phyloP scores from a whole-genome alignment of 1,140 invertebrate genomes.

The Alviniconcha marisindica region DNA sequence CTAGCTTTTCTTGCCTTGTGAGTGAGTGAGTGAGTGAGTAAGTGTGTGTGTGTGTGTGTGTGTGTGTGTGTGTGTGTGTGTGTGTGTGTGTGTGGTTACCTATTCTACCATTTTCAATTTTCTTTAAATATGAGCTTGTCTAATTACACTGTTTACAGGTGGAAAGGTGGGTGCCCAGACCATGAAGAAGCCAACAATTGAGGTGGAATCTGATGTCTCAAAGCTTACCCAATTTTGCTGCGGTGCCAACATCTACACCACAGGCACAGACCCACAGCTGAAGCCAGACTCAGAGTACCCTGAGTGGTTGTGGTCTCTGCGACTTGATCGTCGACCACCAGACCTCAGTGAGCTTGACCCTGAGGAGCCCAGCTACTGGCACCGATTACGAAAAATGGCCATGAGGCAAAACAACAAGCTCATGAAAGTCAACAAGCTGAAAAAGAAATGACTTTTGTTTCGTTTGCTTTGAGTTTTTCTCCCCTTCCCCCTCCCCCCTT shows the following conservation, averaged over 20 bases:
- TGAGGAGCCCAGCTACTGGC: slow-evolving; percentile 89
- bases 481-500: too few species aligned
- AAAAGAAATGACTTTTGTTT: neutral
- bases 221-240: slow-evolving; percentile 89
- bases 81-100: neutral
- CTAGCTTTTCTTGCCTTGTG: too few species aligned
- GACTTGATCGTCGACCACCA: slow-evolving; percentile 79
- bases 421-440: slow-evolving; percentile 29
- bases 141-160: neutral
- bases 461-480: too few species aligned
- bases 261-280: slow-evolving; percentile 88
- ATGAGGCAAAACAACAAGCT: slow-evolving; percentile 31
- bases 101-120: neutral
- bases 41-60: neutral
- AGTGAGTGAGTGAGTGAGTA: too few species aligned
- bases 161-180: slow-evolving; percentile 51
- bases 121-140: neutral
- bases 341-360: slow-evolving; percentile 87
- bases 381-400: slow-evolving; percentile 64
- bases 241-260: slow-evolving; percentile 88
- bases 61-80: slow-evolving; percentile 8
- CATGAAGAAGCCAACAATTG: slow-evolving; percentile 49
- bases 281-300: slow-evolving; percentile 93
- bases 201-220: slow-evolving; percentile 89
- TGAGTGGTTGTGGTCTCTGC: slow-evolving; percentile 92